Percentiles rank a stretch among this genome's conserved stretches.
Conservation (phyloP, 1,140 invertebrate genomes). For the Heliconius himera region DNA sequence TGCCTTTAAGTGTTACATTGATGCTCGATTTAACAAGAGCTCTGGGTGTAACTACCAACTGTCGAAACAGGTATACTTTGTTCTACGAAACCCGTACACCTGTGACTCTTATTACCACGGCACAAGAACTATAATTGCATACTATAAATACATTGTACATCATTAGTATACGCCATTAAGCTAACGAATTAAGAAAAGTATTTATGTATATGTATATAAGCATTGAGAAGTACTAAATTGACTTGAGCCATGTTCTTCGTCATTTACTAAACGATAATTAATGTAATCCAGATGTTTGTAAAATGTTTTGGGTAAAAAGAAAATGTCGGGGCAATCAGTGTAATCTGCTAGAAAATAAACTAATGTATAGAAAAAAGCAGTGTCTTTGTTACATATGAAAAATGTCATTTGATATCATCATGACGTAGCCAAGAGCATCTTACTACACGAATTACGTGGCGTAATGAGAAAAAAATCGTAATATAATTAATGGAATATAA, state of each 20-base stretch:
- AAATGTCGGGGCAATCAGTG: neutral
- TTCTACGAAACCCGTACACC: neutral
- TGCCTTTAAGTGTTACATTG: slow-evolving; percentile 43
- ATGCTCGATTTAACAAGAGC: slow-evolving; percentile 52
- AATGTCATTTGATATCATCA: no score
- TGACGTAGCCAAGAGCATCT: no score
- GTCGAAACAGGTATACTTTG: slow-evolving; percentile 41
- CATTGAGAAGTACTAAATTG: neutral
- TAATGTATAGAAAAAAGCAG: neutral
- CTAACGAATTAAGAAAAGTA: slow-evolving; percentile 22
- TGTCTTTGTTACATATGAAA: no score
- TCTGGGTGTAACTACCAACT: slow-evolving; percentile 51
- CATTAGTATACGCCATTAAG: slow-evolving; percentile 3
- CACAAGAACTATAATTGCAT: slow-evolving; percentile 4
- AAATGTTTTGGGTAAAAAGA: neutral
- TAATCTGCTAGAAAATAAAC: neutral
- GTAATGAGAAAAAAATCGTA: neutral
- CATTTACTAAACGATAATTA: neutral
- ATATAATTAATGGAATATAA: neutral
- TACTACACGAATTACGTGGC: no score
- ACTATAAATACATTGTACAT: neutral
- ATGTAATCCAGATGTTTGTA: neutral
- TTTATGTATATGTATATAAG: slow-evolving; percentile 4
- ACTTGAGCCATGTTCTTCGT: neutral
- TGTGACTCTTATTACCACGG: slow-evolving; percentile 8